Percentiles rank a stretch among this genome's conserved stretches.
phyloP scores from a whole-genome alignment of 2,113 vertebrate genomes.

The Trichechus manatus region DNA sequence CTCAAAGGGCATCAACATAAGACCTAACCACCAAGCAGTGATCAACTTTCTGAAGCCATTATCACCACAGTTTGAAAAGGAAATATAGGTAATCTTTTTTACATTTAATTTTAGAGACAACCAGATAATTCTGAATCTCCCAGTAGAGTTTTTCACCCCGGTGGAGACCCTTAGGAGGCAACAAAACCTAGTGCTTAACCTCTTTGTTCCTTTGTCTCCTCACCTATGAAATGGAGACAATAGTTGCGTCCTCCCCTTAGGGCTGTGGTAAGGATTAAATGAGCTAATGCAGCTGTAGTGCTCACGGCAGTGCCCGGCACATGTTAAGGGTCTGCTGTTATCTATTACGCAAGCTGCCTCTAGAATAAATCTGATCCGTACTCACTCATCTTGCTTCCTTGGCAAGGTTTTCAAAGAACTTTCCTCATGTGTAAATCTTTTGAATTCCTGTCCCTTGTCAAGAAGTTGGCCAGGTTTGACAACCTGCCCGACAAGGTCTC shows the following conservation, averaged over 20 bases:
- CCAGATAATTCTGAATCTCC: not conserved
- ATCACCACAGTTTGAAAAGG: not conserved
- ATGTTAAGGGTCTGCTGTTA: not conserved
- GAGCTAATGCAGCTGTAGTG: not conserved
- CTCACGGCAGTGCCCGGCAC: fast-evolving
- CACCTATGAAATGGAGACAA: not conserved
- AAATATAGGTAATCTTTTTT: not conserved
- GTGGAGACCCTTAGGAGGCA: not conserved
- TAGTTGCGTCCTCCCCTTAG: fast-evolving
- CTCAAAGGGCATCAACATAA: not conserved
- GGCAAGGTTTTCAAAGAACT: not conserved
- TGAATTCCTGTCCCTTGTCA: not conserved
- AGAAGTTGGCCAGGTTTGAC: not conserved
- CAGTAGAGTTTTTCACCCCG: not conserved
- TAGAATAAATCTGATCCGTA: not conserved
- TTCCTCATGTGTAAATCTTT: not conserved
- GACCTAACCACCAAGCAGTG: not conserved
- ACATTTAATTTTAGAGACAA: not conserved
- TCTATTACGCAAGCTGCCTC: not conserved
- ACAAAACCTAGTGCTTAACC: not conserved
- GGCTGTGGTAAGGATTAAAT: not conserved
- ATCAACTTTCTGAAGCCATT: not conserved
- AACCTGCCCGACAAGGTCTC: not conserved
- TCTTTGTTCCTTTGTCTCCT: no score
- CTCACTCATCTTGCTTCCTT: not conserved